Percentiles rank a stretch among this genome's conserved stretches.
phyloP scores from a whole-genome alignment of 2,888 invertebrate genomes.

The Hirtodrosophila trivittata region DNA sequence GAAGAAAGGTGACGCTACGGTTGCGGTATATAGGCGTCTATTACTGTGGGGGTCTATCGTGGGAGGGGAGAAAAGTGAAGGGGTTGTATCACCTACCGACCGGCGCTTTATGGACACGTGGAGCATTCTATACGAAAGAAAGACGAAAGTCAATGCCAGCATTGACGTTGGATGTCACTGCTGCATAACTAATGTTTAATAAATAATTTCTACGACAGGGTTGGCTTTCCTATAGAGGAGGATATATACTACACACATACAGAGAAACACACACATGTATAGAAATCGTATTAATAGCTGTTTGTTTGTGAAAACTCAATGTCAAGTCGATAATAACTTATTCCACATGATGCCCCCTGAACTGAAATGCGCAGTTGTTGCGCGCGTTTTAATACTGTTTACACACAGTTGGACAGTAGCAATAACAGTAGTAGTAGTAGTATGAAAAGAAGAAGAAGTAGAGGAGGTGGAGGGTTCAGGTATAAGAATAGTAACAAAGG shows the following conservation, averaged over 20 bases:
- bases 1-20: neutral
- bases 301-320: slow-evolving; percentile 21
- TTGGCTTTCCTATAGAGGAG: slow-evolving; percentile 14
- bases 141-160: slow-evolving; percentile 35
- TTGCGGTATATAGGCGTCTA: too few relatives aligned
- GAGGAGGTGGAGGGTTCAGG: neutral
- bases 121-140: slow-evolving; percentile 29
- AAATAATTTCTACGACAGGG: slow-evolving; percentile 28
- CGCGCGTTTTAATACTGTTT: too few relatives aligned
- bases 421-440: too few relatives aligned
- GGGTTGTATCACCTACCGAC: too few relatives aligned
- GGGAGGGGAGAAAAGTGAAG: neutral
- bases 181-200: slow-evolving; percentile 39
- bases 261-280: too few relatives aligned
- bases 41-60: neutral
- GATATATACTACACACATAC: slow-evolving; percentile 1
- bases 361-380: too few relatives aligned
- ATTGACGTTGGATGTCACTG: slow-evolving; percentile 12
- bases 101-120: slow-evolving; percentile 38
- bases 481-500: too few relatives aligned
- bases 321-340: slow-evolving; percentile 25
- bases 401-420: slow-evolving; percentile 17
- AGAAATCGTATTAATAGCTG: neutral
- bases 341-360: too few relatives aligned
- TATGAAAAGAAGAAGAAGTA: slow-evolving; percentile 4